phyloP scores from a whole-genome alignment of 2,797 vertebrate species.

The Chaenodraco wilsoni region DNA sequence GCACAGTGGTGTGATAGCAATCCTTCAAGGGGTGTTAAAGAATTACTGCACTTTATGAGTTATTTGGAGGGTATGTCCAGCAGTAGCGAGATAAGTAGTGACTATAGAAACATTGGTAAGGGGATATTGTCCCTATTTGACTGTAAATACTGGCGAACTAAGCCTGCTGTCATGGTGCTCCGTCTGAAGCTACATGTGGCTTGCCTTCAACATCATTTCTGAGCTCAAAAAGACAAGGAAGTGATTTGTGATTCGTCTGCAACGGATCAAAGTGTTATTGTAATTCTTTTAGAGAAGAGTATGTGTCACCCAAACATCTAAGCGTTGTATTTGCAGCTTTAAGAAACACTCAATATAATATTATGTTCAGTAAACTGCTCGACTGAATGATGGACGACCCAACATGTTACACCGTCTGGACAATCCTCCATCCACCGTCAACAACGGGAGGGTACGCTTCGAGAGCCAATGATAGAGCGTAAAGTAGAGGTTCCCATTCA shows the following conservation, averaged over 20 bases:
- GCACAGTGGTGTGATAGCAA: background rate
- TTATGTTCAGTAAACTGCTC: too few species aligned
- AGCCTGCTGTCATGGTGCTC: background rate
- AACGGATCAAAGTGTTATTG: too few species aligned
- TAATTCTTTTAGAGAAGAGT: background rate
- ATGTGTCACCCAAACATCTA: background rate
- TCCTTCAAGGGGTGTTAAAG: conserved; percentile 8
- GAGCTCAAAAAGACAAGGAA: background rate
- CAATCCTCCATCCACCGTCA: background rate
- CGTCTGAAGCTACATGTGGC: background rate
- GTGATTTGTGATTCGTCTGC: background rate
- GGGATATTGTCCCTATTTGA: too few species aligned
- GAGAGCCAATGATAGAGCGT: too few species aligned
- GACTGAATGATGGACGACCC: background rate
- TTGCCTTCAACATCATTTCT: background rate
- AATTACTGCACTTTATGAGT: conserved; percentile 1
- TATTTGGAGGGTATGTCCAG: background rate
- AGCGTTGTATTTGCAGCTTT: background rate
- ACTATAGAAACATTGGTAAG: background rate
- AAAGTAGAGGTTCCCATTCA: background rate
- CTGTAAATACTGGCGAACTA: background rate
- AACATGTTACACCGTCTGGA: background rate
- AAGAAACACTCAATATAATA: background rate
- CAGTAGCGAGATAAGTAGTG: background rate
- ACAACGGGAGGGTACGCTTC: background rate